phyloP scores from a whole-genome alignment of 2,888 invertebrate species.

The Cosmopolites sordidus region DNA sequence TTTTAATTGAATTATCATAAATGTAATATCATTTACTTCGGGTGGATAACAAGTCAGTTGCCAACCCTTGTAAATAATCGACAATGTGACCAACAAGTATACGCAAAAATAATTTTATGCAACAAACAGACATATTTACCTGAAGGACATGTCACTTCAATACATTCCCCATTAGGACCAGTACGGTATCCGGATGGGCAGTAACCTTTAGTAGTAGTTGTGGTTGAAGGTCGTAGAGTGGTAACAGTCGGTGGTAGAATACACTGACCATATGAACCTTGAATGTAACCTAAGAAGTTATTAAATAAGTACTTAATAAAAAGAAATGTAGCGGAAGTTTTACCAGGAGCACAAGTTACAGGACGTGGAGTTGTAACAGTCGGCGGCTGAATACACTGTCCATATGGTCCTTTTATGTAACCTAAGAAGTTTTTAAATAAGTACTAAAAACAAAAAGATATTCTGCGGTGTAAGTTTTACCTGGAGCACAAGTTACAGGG shows the following conservation, averaged over 20 bases:
- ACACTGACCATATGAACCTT: background rate
- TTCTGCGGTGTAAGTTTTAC: too few species aligned
- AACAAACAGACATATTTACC: background rate
- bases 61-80: too few species aligned
- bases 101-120: too few species aligned
- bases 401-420: background rate
- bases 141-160: constrained; percentile 9
- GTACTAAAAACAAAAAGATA: too few species aligned
- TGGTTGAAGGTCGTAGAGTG: background rate
- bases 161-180: constrained; percentile 13
- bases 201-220: background rate
- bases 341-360: background rate
- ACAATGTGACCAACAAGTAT: background rate
- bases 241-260: background rate
- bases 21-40: too few species aligned
- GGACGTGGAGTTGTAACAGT: background rate
- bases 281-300: background rate
- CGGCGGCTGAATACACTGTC: background rate
- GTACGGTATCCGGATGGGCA: constrained; percentile 3
- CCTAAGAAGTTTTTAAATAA: too few species aligned
- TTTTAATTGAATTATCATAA: too few species aligned
- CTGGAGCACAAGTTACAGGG: background rate
- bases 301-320: too few species aligned
- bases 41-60: too few species aligned
- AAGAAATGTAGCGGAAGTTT: too few species aligned